Conservation (phyloP, 2,888 invertebrate species). For the Rotaria magnacalcarata region DNA sequence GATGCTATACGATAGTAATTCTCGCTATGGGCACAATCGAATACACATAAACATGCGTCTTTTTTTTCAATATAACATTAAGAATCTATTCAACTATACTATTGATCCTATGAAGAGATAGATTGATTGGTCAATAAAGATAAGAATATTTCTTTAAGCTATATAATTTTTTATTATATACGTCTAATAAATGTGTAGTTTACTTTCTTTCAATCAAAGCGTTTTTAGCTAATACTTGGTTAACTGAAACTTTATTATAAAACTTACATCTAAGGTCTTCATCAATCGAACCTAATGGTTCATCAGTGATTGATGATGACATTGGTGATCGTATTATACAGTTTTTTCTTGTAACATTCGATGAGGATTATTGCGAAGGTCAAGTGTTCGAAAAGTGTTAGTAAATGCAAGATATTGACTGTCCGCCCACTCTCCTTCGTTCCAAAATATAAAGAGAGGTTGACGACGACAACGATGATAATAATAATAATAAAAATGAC, state of each 20-base stretch:
- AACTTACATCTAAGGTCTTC: neutral
- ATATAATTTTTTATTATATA: neutral
- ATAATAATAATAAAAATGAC: neutral
- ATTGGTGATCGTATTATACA: neutral
- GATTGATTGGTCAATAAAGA: neutral
- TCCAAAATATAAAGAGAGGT: neutral
- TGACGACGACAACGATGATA: neutral
- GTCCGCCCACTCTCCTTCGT: neutral
- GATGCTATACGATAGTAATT: neutral
- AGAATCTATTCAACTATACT: neutral
- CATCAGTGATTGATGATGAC: neutral
- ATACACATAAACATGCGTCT: neutral
- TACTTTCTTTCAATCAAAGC: neutral
- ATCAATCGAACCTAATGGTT: neutral
- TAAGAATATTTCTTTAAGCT: neutral
- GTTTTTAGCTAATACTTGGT: neutral
- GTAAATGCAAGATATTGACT: neutral
- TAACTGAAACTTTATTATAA: neutral
- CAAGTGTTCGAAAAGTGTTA: neutral
- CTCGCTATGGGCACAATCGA: neutral
- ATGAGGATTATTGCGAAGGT: neutral
- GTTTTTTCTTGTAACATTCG: neutral
- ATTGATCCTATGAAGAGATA: neutral
- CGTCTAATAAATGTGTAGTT: neutral
- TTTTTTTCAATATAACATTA: neutral